phyloP scores from a whole-genome alignment of 2,797 vertebrate species.

The Aplochiton taeniatus region DNA sequence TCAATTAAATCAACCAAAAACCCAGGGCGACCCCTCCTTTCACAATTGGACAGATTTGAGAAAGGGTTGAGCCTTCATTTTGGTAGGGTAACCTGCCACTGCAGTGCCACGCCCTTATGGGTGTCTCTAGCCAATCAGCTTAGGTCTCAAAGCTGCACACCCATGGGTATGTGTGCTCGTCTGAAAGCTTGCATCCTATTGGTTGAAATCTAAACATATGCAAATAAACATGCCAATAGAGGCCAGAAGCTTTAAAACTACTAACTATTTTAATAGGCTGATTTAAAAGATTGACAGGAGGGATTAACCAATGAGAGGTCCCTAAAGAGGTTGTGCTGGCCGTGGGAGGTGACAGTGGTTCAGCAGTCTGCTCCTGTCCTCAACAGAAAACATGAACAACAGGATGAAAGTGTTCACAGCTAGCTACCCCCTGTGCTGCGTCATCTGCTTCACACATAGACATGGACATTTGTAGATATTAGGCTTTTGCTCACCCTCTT shows the following conservation, averaged over 20 bases:
- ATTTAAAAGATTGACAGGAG: slow-evolving; percentile 49
- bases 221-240: neutral
- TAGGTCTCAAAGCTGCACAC: slow-evolving; percentile 3
- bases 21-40: slow-evolving; percentile 30
- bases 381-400: slow-evolving; percentile 54
- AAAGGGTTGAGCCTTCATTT: slow-evolving; percentile 37
- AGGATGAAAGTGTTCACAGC: slow-evolving; percentile 62
- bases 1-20: slow-evolving; percentile 30
- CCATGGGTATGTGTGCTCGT: slow-evolving; percentile 33
- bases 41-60: slow-evolving; percentile 43
- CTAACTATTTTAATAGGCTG: slow-evolving; percentile 34
- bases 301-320: slow-evolving; percentile 48
- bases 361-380: slow-evolving; percentile 64
- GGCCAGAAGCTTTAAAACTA: slow-evolving; percentile 12
- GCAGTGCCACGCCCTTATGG: neutral
- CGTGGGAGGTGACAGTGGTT: neutral
- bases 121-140: slow-evolving; percentile 12
- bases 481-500: slow-evolving; percentile 65
- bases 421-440: slow-evolving; percentile 74
- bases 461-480: slow-evolving; percentile 74
- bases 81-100: slow-evolving; percentile 42
- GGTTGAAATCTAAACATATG: slow-evolving; percentile 7
- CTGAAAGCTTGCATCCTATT: slow-evolving; percentile 11
- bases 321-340: slow-evolving; percentile 25
- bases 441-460: slow-evolving; percentile 76